Evolutionary conservation across 1,140 invertebrate genomes (phyloP), one percentile per base, ranked within the genome.

Genomic region (Belonocnema kinseyi): DNA sequence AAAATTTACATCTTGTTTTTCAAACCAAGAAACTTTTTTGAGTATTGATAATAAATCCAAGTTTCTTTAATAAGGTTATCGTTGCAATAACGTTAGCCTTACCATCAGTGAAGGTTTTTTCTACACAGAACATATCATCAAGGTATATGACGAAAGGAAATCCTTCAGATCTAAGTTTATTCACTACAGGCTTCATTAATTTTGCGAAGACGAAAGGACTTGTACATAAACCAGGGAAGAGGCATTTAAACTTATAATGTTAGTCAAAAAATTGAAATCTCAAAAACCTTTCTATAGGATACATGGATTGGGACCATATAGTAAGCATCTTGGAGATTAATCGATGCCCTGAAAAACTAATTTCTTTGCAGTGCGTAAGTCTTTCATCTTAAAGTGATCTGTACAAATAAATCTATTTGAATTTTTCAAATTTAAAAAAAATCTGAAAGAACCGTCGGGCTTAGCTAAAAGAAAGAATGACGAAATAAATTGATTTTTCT

Each of bases 331-430:
- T 79, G 61, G 5, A 82, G 40, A 52, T 82, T 74, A 14, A 78
- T 17, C 17, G 76, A 81, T 61, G 66, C 50, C 74, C 17, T 61
- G 16, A 6, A 51, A 54, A 16, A 83, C 52, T 61, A 83, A 76
- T 53, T 83, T 81, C 11, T 61, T 73, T 10, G 71, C 82, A n/a
- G 83, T 81, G 50, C 81, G 52, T 17, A 83, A 51, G 50, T 87
- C 81, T 71, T 87, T 84, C 56, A 87, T 53, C 76, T 87, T 87
- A 54, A 87, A 87, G 75, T 86, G 85, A 19, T 72, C 50, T 16
- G 77, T 76, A 17, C 70, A 12, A 8, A 87, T 77, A 76, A 84
- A 87, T 51, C 79, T 53, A 73, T 86, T 87, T n/a, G 85, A 58
- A 33, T 85, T 40, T 40, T 40, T 40, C 1, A 40, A 40, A 40